Evolutionary conservation across 2,797 vertebrate species (phyloP), one percentile per base, ranked within the genome.

Genomic region (Sarcoramphus papa): DNA sequence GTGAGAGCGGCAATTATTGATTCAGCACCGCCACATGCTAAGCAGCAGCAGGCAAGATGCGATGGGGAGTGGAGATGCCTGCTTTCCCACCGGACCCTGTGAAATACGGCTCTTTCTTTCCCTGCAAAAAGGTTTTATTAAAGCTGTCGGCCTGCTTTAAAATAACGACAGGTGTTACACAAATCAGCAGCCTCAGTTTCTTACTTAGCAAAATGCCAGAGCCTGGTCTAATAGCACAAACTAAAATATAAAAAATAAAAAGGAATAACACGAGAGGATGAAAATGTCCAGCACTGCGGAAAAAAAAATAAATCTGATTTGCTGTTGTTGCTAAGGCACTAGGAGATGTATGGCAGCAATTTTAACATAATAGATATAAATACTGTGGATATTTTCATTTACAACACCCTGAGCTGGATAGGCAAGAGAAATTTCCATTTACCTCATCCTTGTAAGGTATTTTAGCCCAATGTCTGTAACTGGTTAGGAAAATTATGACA

Each of bases 111-210:
- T 93, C 79, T 9, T 41, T 60, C 64, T 93, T 87, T 65, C 62
- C 56, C 77, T 91, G 59, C 23, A 95, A 93, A 95, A 73, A 50
- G 41, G 56, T 85, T 97, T 96, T 97, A 93, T 97, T 97, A 95
- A 97, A 97, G 74, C 90, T 95, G 90, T 96, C 27, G 7, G 59
- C 88, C 59, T 37, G 53, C 82, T 88, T 53, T 35, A 77, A 79
- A 88, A 67, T 93, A 91, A 69, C 64, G 94, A 74, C 91, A 95
- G 80, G 74, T 86, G 74, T 70, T 97, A 83, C 76, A 73, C 90
- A 88, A 95, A 92, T 91, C 94, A 85, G 51, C 37, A 81, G 67
- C 86, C 56, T 62, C 56, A 33, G 35, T 64, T 93, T 86, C 65
- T 70, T 88, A 57, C 78, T 89, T 93, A 83, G 51, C 35, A 72